Conservation (phyloP, 1,140 invertebrate genomes). For the Macrocentrus cingulum region DNA sequence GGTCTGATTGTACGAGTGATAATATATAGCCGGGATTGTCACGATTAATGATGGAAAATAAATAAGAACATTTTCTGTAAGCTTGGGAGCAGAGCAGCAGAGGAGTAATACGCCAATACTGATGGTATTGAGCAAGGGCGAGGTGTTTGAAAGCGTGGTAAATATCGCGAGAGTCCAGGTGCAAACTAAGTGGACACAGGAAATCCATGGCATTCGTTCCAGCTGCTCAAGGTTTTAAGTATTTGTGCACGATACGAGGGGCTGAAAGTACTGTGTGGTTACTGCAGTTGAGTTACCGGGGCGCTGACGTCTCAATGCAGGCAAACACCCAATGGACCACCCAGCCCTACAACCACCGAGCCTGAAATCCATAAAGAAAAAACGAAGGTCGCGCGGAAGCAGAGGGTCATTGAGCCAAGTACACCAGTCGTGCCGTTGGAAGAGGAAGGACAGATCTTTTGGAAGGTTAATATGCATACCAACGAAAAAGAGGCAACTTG, state of each 20-base stretch:
- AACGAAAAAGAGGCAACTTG: too few relatives aligned
- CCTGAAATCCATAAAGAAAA: constrained; percentile 10
- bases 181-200: background rate
- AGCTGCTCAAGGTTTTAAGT: constrained; percentile 2
- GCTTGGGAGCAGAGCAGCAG: too few relatives aligned
- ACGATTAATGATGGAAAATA: too few relatives aligned
- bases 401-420: background rate
- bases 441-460: too few relatives aligned
- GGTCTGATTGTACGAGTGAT: too few relatives aligned
- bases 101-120: too few relatives aligned
- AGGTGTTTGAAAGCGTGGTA: too few relatives aligned
- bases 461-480: too few relatives aligned
- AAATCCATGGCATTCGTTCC: background rate
- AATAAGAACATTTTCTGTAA: too few relatives aligned
- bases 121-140: too few relatives aligned
- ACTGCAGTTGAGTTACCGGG: constrained; percentile 13
- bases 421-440: too few relatives aligned
- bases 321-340: constrained; percentile 21
- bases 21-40: too few relatives aligned
- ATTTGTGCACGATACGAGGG: background rate
- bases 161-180: background rate
- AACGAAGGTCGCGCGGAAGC: constrained; percentile 3
- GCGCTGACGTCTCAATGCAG: constrained; percentile 27
- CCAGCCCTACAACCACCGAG: constrained; percentile 21
- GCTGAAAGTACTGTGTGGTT: background rate